A percentile compares a stretch with the other conserved stretches of the same genome.
phyloP scores from a whole-genome alignment of 2,113 vertebrate species.

The Urocynchramus pylzowi region DNA sequence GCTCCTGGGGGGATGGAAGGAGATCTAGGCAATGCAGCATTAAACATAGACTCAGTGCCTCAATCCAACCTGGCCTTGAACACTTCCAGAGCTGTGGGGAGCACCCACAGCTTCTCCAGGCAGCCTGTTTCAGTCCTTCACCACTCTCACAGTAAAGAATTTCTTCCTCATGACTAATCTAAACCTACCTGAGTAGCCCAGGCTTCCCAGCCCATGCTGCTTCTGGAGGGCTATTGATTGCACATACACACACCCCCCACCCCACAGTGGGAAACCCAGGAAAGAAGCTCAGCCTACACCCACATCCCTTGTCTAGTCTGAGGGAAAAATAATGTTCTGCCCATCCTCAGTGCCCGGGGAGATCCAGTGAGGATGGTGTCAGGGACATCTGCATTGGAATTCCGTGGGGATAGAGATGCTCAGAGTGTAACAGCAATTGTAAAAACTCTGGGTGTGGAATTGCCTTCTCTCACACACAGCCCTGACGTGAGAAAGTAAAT shows the following conservation, averaged over 20 bases:
- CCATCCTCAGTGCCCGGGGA: neutral
- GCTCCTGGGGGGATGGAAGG: neutral
- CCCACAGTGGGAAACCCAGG: neutral
- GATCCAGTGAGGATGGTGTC: neutral
- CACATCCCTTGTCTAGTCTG: neutral
- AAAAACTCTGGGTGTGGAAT: neutral
- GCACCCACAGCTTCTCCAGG: neutral
- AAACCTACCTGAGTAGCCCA: neutral
- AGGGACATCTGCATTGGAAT: neutral
- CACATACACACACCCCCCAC: too few relatives aligned
- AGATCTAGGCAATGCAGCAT: neutral
- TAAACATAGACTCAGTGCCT: neutral
- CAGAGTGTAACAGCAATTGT: neutral
- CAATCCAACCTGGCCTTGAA: neutral
- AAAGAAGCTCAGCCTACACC: neutral
- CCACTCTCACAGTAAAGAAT: neutral
- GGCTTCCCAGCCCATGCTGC: neutral
- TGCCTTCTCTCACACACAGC: neutral
- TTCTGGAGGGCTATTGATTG: neutral
- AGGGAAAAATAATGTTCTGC: neutral
- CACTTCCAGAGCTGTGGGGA: neutral
- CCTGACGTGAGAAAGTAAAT: neutral
- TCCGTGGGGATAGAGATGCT: neutral
- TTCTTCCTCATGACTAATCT: neutral
- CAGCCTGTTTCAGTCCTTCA: neutral